phyloP scores from a whole-genome alignment of 1,140 invertebrate species.

The Zophobas morio region DNA sequence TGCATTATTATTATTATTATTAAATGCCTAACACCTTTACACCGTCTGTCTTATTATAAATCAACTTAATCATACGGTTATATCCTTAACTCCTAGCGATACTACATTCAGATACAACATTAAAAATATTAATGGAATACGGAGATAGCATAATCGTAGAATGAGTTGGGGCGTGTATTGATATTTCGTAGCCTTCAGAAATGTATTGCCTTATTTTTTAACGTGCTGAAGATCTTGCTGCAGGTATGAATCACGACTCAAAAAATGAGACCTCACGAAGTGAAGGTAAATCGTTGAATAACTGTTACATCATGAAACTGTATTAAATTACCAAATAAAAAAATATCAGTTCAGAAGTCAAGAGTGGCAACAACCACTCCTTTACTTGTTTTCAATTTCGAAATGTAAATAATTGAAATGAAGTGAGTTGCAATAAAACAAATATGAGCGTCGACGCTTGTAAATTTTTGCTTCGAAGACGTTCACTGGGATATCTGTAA shows the following conservation, averaged over 20 bases:
- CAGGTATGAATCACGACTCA: slow-evolving; percentile 24
- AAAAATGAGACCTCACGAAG: slow-evolving; percentile 38
- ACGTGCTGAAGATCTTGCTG: slow-evolving; percentile 20
- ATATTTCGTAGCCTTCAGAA: slow-evolving; percentile 28
- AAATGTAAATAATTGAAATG: slow-evolving; percentile 21
- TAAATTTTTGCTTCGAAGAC: slow-evolving; percentile 4
- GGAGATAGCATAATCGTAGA: slow-evolving; percentile 1
- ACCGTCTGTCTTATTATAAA: neutral
- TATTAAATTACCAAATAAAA: slow-evolving; percentile 31
- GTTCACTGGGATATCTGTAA: slow-evolving; percentile 15
- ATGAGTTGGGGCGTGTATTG: slow-evolving; percentile 25
- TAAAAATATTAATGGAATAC: slow-evolving; percentile 22
- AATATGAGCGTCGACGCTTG: slow-evolving; percentile 1
- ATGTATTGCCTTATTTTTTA: slow-evolving; percentile 23
- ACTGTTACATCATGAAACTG: slow-evolving; percentile 36
- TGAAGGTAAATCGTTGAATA: slow-evolving; percentile 37
- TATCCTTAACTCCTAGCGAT: slow-evolving; percentile 1
- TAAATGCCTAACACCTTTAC: neutral
- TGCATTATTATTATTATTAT: too few relatives aligned
- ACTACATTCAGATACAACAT: neutral
- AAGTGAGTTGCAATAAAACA: neutral
- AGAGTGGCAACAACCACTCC: slow-evolving; percentile 18
- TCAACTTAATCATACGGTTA: slow-evolving; percentile 3
- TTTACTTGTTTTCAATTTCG: slow-evolving; percentile 4
- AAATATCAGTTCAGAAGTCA: slow-evolving; percentile 28